Conservation (phyloP, 2,113 vertebrate genomes). For the Alectura lathami region DNA sequence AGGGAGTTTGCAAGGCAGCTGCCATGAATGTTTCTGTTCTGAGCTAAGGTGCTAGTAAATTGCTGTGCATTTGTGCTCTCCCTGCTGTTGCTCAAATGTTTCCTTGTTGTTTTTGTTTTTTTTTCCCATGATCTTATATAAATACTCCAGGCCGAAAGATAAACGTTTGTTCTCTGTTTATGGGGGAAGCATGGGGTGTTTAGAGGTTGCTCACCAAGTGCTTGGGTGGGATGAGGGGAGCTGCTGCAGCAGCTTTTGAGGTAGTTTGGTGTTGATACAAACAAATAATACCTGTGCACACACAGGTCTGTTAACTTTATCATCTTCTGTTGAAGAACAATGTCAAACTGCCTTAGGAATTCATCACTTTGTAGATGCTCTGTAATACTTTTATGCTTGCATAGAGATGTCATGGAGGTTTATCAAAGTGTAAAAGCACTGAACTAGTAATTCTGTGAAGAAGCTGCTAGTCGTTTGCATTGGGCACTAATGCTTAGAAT, state of each 20-base stretch:
- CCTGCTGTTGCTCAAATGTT: not conserved
- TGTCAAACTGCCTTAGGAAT: not conserved
- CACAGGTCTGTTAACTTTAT: not conserved
- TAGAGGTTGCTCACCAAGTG: not conserved
- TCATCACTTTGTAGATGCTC: not conserved
- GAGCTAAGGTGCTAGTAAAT: not conserved
- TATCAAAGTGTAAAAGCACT: not conserved
- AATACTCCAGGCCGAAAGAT: slow-evolving; percentile 4
- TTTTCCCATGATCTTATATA: not conserved
- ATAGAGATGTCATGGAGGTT: not conserved
- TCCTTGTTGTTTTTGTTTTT: not conserved
- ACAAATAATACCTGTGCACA: not conserved
- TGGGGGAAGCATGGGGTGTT: not conserved
- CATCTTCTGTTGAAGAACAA: not conserved
- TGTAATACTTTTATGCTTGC: not conserved
- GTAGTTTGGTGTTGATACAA: not conserved
- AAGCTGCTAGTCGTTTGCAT: slow-evolving; percentile 20
- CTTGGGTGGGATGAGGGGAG: not conserved
- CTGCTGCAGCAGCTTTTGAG: not conserved
- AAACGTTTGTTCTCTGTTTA: not conserved
- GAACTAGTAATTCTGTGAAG: not conserved
- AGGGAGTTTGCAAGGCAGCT: not conserved
- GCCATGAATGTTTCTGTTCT: not conserved
- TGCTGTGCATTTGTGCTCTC: not conserved
- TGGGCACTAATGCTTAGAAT: slow-evolving; percentile 58